Percentiles rank a stretch among this genome's conserved stretches.
Conservation (phyloP, 2,797 vertebrate species). For the Clarias laeviceps region DNA sequence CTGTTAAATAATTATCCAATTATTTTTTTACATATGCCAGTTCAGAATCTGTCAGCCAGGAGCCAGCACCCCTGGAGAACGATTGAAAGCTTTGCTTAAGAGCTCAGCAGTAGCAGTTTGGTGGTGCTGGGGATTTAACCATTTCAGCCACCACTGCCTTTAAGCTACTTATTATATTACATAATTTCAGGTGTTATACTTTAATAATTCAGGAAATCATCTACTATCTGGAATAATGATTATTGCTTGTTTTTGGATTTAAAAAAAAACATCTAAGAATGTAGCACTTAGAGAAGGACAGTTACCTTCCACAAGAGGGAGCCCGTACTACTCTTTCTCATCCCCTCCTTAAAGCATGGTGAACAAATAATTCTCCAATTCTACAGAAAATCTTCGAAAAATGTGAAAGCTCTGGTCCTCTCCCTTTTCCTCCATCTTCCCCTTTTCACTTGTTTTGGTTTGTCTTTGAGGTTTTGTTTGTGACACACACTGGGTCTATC, state of each 20-base stretch:
- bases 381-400: neutral
- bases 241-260: neutral
- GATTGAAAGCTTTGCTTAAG: too few species aligned
- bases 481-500: neutral
- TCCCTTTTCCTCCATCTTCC: conserved; percentile 11
- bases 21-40: too few species aligned
- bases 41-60: too few species aligned
- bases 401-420: neutral
- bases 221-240: neutral
- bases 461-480: neutral
- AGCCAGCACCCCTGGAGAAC: too few species aligned
- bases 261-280: neutral
- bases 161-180: neutral
- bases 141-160: too few species aligned
- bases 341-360: too few species aligned
- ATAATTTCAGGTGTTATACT: neutral
- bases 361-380: neutral
- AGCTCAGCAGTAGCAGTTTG: too few species aligned
- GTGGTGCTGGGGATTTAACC: too few species aligned
- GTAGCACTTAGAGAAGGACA: neutral
- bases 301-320: conserved; percentile 7
- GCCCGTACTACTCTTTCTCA: neutral
- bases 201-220: neutral
- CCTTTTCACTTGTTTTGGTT: neutral
- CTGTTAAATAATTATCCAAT: neutral